phyloP scores from a whole-genome alignment of 2,888 invertebrate species.

The Perithous albicinctus region DNA sequence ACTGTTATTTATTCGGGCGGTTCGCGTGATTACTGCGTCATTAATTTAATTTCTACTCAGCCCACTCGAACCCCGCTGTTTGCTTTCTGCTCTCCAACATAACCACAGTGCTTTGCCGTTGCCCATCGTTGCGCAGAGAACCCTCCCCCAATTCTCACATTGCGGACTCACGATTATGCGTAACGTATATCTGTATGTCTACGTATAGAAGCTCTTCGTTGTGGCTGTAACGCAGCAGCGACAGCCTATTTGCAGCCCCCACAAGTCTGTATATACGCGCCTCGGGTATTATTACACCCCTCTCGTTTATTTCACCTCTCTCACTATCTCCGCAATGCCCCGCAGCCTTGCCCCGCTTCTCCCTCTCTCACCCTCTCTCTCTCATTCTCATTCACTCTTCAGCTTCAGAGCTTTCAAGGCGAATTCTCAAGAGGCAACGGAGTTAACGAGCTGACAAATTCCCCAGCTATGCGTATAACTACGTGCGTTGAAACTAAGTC shows the following conservation, averaged over 20 bases:
- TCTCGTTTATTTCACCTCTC: constrained; percentile 40
- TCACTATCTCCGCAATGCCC: constrained; percentile 8
- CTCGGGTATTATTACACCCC: constrained; percentile 39
- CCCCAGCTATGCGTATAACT: constrained; percentile 8
- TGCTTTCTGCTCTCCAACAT: constrained; percentile 17
- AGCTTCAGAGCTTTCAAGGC: constrained; percentile 24
- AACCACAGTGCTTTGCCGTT: constrained; percentile 1
- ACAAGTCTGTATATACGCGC: constrained; percentile 24
- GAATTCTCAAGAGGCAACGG: constrained; percentile 37
- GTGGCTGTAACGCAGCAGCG: constrained; percentile 14
- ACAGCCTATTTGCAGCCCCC: constrained; percentile 43
- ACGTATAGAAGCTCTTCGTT: neutral
- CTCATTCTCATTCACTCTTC: constrained; percentile 11
- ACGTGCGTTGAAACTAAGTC: neutral
- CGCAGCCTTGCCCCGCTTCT: constrained; percentile 6
- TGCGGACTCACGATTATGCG: constrained; percentile 1
- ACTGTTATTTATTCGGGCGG: constrained; percentile 74
- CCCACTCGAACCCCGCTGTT: constrained; percentile 19
- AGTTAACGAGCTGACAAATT: constrained; percentile 37
- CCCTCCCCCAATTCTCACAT: constrained; percentile 29
- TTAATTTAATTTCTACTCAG: constrained; percentile 75
- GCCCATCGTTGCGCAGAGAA: constrained; percentile 18
- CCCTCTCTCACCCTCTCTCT: neutral
- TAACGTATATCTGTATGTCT: neutral
- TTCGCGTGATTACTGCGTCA: constrained; percentile 74